Evolutionary conservation across 2,797 vertebrate genomes (phyloP).

Genomic region (Meriones psammophilus): DNA sequence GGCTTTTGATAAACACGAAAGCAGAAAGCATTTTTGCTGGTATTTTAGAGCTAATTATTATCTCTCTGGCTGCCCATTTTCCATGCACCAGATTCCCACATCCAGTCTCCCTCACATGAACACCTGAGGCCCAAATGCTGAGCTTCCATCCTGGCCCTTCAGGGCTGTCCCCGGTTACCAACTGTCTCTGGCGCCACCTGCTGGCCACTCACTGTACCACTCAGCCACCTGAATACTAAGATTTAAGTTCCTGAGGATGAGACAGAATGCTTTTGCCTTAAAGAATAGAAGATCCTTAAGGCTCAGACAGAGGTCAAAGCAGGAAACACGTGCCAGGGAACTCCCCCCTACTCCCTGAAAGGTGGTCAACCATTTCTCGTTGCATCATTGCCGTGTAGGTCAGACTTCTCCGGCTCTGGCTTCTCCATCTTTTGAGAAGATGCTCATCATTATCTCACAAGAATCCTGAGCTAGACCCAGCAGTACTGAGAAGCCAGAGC

Average conservation of each 20-base stretch:
- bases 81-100: not conserved
- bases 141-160: not conserved
- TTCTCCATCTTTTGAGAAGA: not conserved
- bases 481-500: no score
- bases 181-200: conserved; percentile 74
- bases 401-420: rapidly evolving
- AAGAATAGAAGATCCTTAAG: conserved; percentile 15
- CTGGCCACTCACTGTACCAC: not conserved
- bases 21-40: not conserved
- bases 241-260: not conserved
- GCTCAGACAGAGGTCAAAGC: not conserved
- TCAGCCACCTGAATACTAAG: not conserved
- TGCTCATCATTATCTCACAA: not conserved
- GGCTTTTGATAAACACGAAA: conserved; percentile 43
- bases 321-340: not conserved
- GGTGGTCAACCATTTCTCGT: not conserved
- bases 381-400: not conserved
- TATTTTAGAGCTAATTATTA: conserved; percentile 19
- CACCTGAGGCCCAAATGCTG: not conserved
- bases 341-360: not conserved
- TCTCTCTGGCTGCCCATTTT: not conserved
- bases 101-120: not conserved
- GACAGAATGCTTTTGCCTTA: not conserved
- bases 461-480: not conserved
- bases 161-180: not conserved